Conservation (phyloP, 2,113 vertebrate species). For the Hucho hucho region DNA sequence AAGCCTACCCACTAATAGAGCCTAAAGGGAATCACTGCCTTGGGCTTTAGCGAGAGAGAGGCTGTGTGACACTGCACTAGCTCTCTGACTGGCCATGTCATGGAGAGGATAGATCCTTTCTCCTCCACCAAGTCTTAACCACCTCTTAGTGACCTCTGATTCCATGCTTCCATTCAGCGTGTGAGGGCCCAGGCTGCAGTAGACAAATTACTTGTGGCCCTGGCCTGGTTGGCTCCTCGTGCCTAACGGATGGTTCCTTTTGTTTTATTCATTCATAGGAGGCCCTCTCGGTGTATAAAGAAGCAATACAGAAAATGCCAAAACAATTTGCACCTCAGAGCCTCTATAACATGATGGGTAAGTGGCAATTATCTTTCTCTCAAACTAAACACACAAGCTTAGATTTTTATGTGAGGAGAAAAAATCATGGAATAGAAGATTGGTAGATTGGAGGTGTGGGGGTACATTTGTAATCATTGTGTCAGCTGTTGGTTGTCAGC, state of each 20-base stretch:
- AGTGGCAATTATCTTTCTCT: slow-evolving; percentile 56
- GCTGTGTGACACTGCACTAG: slow-evolving; percentile 26
- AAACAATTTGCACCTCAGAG: slow-evolving; percentile 97
- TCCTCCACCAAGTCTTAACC: neutral
- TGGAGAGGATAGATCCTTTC: slow-evolving; percentile 18
- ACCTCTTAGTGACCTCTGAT: slow-evolving; percentile 52
- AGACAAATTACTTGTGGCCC: slow-evolving; percentile 47
- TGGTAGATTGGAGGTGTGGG: neutral
- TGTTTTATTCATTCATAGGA: slow-evolving; percentile 76
- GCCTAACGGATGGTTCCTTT: slow-evolving; percentile 42
- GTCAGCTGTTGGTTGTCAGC: neutral
- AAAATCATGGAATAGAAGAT: neutral
- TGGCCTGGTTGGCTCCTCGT: neutral
- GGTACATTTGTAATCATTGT: neutral
- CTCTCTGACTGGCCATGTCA: slow-evolving; percentile 49
- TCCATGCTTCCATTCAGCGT: slow-evolving; percentile 42
- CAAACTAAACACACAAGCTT: neutral
- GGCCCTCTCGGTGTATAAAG: slow-evolving; percentile 91
- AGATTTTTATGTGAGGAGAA: neutral
- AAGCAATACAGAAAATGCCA: slow-evolving; percentile 98
- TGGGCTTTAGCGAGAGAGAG: slow-evolving; percentile 6
- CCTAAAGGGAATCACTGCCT: slow-evolving; percentile 17
- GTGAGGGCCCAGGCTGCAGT: slow-evolving; percentile 13
- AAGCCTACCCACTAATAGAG: neutral
- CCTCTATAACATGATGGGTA: slow-evolving; percentile 99